Base-by-base conservation (phyloP, 2,888 invertebrate genomes). In the Andricus curvator region DNA sequence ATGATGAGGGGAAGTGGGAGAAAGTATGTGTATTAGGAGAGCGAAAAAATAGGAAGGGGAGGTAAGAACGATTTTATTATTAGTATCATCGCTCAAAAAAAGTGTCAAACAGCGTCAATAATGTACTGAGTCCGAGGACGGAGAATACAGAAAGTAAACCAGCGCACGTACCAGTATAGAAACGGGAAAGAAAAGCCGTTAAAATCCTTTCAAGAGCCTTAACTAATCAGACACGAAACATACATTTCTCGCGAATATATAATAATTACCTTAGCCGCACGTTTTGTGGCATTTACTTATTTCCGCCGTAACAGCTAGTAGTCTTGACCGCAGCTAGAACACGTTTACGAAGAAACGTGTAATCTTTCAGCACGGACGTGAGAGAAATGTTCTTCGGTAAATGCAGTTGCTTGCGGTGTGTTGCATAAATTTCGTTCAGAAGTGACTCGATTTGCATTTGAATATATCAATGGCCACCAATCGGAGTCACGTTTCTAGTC, bases 351-450 rank as follows among this genome's bases (percentile, higher is more conserved):
- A 68, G 68, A 68, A 68, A 68, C 68, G 68, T 68, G 29, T 68
- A 68, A 68, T 68, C 68, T 48, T 68, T 48, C 29, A 48, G 68
- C 48, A 48, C 17, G 48, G 48, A 68, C 48, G 68, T 68, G 68
- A 68, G 68, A 68, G 68, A 68, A 68, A 68, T 68, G 68, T 44
- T 68, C 44, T 48, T 68, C 48, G 44, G 68, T n/a, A 48, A 68
- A 68, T 68, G 68, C 67, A n/a, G 67, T 67, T 67, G 66, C 66
- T 48, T 68, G 68, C n/a, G 68, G 68, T 25, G 68, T 68, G 48
- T 48, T 68, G 68, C 68, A 68, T 68, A 68, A 68, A 68, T 68
- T 68, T 68, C 25, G 68, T 68, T 48, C 44, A 22, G 44, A 48
- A 68, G 20, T 68, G 22, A 22, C 44, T 68, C 48, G 68, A 68